phyloP scores from a whole-genome alignment of 1,140 invertebrate species.

The Meteorus sp. region DNA sequence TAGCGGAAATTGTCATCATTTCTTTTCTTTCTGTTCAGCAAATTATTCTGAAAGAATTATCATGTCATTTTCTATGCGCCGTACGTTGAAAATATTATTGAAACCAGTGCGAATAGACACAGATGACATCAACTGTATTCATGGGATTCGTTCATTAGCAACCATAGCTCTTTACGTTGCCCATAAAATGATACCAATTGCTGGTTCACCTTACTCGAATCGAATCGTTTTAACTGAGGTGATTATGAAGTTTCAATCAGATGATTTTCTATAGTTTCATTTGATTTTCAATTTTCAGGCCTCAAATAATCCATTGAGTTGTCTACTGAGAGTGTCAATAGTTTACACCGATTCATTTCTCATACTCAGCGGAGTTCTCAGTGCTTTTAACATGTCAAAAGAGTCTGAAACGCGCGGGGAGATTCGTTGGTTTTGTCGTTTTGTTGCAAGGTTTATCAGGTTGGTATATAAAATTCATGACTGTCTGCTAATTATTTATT shows the following conservation, averaged over 20 bases:
- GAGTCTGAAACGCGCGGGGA: conserved; percentile 58
- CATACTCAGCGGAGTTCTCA: conserved; percentile 66
- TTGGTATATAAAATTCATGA: conserved; percentile 32
- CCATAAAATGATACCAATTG: conserved; percentile 66
- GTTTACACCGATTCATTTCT: conserved; percentile 70
- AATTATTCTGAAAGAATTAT: conserved; percentile 56
- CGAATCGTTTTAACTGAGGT: conserved; percentile 65
- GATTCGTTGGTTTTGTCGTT: conserved; percentile 62
- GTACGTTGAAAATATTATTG: conserved; percentile 48
- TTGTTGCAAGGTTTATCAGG: conserved; percentile 65
- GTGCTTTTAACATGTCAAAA: conserved; percentile 63
- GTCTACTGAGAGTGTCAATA: conserved; percentile 63
- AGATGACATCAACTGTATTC: conserved; percentile 65
- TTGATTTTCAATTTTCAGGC: conserved; percentile 46
- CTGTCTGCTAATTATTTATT: background rate
- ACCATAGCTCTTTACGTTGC: conserved; percentile 64
- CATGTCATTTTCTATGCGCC: conserved; percentile 61
- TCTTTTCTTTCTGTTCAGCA: conserved; percentile 34
- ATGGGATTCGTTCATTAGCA: conserved; percentile 64
- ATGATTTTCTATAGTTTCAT: conserved; percentile 22
- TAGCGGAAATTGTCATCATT: background rate
- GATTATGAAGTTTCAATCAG: conserved; percentile 31
- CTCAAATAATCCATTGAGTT: conserved; percentile 62
- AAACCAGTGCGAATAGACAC: conserved; percentile 35
- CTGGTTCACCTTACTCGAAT: conserved; percentile 65